Evolutionary conservation across 1,140 invertebrate genomes (phyloP).

Genomic region (Ditylenchus dipsaci): DNA sequence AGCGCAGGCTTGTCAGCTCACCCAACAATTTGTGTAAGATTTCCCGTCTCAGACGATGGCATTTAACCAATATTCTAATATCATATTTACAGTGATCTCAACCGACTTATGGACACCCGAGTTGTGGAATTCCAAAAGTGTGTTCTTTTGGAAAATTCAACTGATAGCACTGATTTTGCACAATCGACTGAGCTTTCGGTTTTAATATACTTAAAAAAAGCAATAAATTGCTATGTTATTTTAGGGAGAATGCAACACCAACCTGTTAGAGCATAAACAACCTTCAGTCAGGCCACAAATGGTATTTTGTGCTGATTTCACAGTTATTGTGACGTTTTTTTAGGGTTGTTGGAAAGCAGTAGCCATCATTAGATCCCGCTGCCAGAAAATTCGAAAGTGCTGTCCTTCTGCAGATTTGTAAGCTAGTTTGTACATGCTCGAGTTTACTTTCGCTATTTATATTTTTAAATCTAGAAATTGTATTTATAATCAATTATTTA

Average conservation of each 20-base stretch:
- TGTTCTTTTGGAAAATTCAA: background rate
- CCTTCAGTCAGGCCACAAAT: background rate
- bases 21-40: background rate
- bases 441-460: no score
- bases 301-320: background rate
- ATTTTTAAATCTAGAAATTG: no score
- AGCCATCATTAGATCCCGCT: slow-evolving; percentile 4
- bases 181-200: background rate
- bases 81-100: background rate
- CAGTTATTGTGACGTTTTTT: no score
- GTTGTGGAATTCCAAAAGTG: background rate
- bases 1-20: background rate
- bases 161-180: background rate
- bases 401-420: slow-evolving; percentile 8
- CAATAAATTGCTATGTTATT: no score
- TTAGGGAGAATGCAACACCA: background rate
- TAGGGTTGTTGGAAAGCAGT: slow-evolving; percentile 11
- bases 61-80: background rate
- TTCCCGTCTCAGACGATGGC: background rate
- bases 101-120: background rate
- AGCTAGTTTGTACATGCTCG: background rate
- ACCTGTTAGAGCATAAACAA: background rate
- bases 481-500: no score
- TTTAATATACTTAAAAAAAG: no score
- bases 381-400: slow-evolving; percentile 11